Conservation (phyloP, 1,140 invertebrate species). For the Drosophila teissieri region DNA sequence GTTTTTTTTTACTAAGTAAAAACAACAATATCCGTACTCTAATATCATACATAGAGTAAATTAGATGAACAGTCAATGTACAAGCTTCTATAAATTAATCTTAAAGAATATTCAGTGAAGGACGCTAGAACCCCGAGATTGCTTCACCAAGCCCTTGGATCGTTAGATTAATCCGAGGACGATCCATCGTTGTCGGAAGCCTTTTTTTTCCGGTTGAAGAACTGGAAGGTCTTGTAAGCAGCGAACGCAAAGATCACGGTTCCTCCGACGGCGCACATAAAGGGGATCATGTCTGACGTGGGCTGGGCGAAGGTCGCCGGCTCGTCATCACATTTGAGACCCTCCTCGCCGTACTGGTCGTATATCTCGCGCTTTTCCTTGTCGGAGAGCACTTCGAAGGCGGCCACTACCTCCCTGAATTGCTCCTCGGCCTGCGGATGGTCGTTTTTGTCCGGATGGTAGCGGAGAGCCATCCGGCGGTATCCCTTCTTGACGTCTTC, state of each 20-base stretch:
- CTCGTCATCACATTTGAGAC: slow-evolving; percentile 28
- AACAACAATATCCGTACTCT: background rate
- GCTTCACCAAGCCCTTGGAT: background rate
- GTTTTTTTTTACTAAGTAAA: too few species aligned
- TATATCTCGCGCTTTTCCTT: slow-evolving; percentile 65
- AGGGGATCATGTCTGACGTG: slow-evolving; percentile 59
- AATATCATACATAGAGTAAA: too few species aligned
- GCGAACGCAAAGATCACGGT: slow-evolving; percentile 66
- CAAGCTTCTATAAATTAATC: background rate
- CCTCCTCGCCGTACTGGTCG: slow-evolving; percentile 57
- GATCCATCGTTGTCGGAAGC: slow-evolving; percentile 32
- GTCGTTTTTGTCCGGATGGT: slow-evolving; percentile 69
- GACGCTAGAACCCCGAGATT: background rate
- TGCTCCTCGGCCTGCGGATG: slow-evolving; percentile 59
- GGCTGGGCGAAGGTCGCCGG: slow-evolving; percentile 35
- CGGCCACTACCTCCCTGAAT: slow-evolving; percentile 57
- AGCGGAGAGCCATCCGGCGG: slow-evolving; percentile 60
- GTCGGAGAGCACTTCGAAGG: slow-evolving; percentile 60
- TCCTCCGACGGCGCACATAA: slow-evolving; percentile 64
- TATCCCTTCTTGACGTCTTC: slow-evolving; percentile 60
- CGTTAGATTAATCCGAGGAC: slow-evolving; percentile 34
- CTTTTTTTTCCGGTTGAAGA: slow-evolving; percentile 59
- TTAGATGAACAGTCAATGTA: background rate
- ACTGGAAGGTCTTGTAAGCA: slow-evolving; percentile 65
- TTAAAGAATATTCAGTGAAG: background rate